Percentiles rank a stretch among this genome's conserved stretches.
phyloP scores from a whole-genome alignment of 2,113 vertebrate species.

The Gyps fulvus region DNA sequence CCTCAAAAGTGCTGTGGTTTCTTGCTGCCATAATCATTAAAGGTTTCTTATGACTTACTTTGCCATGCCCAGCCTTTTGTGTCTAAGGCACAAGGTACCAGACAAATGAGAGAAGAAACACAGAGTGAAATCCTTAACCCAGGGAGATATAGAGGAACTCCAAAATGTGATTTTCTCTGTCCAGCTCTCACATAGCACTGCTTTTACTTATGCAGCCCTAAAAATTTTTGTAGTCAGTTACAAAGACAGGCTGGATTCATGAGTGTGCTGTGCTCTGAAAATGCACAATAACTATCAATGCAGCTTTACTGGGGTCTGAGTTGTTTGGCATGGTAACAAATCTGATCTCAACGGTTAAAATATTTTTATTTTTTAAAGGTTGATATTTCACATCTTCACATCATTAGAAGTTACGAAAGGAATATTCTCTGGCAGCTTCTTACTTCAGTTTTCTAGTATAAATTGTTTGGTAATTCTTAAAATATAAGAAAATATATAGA shows the following conservation, averaged over 20 bases:
- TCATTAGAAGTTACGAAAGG: not conserved
- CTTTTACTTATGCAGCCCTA: not conserved
- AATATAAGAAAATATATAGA: not conserved
- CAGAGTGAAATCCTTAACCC: not conserved
- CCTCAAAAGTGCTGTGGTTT: not conserved
- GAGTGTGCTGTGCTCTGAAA: not conserved
- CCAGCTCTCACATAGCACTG: not conserved
- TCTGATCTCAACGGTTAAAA: not conserved
- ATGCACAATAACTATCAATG: not conserved
- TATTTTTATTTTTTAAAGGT: not conserved
- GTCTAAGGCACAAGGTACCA: not conserved
- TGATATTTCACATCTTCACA: not conserved
- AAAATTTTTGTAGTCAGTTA: not conserved
- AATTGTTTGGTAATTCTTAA: not conserved
- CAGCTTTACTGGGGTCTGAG: not conserved
- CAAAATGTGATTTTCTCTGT: not conserved
- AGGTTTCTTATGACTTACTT: not conserved
- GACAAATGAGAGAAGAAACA: not conserved
- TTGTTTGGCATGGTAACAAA: not conserved
- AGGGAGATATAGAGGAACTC: not conserved
- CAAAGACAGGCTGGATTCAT: not conserved
- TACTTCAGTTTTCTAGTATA: not conserved
- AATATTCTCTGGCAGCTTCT: not conserved
- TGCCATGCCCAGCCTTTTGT: not conserved
- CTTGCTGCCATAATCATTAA: not conserved